These are phyloP conservation scores for Catharus ustulatus DNA, from an alignment of 2,797 vertebrate genomes.

Conservation along the genomic window DNA sequence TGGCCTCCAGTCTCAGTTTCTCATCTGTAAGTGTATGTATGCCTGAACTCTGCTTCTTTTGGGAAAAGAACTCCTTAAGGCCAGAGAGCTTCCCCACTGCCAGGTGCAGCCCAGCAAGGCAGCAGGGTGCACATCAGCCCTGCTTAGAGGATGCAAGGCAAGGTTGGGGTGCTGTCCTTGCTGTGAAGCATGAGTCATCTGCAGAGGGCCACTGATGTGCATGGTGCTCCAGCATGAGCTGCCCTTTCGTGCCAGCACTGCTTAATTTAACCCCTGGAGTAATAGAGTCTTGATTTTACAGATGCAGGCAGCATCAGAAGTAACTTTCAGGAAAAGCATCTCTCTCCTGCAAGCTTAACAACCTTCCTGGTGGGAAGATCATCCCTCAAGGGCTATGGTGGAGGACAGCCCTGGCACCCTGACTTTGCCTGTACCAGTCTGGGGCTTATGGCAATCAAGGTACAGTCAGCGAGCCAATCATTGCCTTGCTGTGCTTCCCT, in stretches of 20 bases:
- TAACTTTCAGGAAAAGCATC: background rate
- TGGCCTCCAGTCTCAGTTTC: background rate
- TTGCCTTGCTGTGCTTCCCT: background rate
- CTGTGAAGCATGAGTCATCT: background rate
- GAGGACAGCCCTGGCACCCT: background rate
- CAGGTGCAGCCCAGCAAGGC: background rate
- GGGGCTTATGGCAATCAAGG: background rate
- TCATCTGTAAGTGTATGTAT: accelerated
- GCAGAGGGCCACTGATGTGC: background rate
- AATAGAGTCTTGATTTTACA: background rate
- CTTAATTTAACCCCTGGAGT: background rate
- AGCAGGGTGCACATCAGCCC: background rate
- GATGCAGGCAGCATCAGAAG: background rate
- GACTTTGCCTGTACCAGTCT: background rate
- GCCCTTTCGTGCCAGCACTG: accelerated
- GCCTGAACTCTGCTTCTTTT: background rate
- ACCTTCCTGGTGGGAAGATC: background rate
- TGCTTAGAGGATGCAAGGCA: background rate
- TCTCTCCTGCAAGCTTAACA: background rate
- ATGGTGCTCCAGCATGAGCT: background rate
- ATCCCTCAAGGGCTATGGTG: accelerated
- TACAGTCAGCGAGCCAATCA: accelerated
- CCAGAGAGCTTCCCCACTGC: background rate
- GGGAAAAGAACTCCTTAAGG: background rate
- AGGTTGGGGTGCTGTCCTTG: background rate